These are phyloP conservation scores for Andrena bucephala DNA, from an alignment of 2,888 invertebrate genomes.

Conservation along the genomic window DNA sequence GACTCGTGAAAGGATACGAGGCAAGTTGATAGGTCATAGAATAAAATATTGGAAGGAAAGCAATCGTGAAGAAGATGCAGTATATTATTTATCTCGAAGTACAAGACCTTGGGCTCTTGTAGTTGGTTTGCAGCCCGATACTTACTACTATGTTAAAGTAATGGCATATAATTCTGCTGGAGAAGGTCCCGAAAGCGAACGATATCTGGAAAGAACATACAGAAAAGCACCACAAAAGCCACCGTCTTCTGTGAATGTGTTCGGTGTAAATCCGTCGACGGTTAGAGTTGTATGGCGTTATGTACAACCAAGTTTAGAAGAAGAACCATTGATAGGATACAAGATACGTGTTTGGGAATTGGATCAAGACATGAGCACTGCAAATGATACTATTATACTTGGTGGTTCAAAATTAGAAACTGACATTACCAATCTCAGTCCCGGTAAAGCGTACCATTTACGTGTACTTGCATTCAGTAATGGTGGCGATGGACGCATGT, in stretches of 20 bases:
- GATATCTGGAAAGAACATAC: conserved; percentile 94
- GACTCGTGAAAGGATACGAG: conserved; percentile 93
- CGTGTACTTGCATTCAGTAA: conserved; percentile 97
- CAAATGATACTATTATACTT: conserved; percentile 92
- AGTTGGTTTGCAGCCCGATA: conserved; percentile 96
- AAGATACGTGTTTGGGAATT: conserved; percentile 98
- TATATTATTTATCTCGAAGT: conserved; percentile 94
- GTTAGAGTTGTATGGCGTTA: conserved; percentile 97
- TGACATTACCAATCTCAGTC: conserved; percentile 90
- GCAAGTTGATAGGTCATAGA: conserved; percentile 96
- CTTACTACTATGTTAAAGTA: conserved; percentile 95
- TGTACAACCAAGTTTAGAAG: conserved; percentile 94
- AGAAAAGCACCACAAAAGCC: conserved; percentile 97
- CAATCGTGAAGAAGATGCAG: conserved; percentile 91
- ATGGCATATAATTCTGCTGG: conserved; percentile 99
- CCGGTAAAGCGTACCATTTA: conserved; percentile 94
- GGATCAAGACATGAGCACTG: conserved; percentile 97
- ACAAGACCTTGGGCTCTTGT: conserved; percentile 95
- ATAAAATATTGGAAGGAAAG: conserved; percentile 96
- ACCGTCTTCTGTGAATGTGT: conserved; percentile 95
- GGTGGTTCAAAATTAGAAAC: conserved; percentile 93
- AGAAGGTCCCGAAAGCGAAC: conserved; percentile 97
- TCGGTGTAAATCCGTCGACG: conserved; percentile 93
- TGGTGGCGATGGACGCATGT: conserved; percentile 98
- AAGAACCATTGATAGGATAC: conserved; percentile 97